Conservation (phyloP, 2,888 invertebrate species). For the Herminia tarsipennalis region DNA sequence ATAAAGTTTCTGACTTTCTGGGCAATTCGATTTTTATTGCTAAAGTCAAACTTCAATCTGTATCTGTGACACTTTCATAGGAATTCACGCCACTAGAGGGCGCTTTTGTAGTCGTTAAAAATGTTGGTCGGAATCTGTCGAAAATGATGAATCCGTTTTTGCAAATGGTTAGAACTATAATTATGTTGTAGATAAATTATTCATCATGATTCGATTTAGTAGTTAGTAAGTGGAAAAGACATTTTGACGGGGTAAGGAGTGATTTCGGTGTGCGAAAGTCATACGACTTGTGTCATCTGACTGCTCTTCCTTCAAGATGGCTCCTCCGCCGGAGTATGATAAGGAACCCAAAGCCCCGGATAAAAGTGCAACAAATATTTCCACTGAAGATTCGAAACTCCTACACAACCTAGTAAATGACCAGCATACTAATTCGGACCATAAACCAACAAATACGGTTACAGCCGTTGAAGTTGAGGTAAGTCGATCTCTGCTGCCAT, state of each 20-base stretch:
- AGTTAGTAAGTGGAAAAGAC: slow-evolving; percentile 65
- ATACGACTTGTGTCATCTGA: slow-evolving; percentile 86
- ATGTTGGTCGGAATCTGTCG: slow-evolving; percentile 78
- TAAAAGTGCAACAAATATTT: slow-evolving; percentile 82
- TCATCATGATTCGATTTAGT: slow-evolving; percentile 71
- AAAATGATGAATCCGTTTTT: slow-evolving; percentile 79
- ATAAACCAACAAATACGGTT: slow-evolving; percentile 64
- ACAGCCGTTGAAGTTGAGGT: slow-evolving; percentile 75
- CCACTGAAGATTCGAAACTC: slow-evolving; percentile 80
- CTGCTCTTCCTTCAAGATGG: slow-evolving; percentile 89
- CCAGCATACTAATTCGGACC: slow-evolving; percentile 72
- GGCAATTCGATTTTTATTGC: too few relatives aligned
- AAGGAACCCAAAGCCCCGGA: slow-evolving; percentile 91
- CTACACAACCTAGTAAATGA: slow-evolving; percentile 74
- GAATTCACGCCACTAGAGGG: slow-evolving; percentile 50
- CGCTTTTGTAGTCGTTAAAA: slow-evolving; percentile 68
- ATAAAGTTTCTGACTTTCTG: too few relatives aligned
- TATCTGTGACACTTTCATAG: slow-evolving; percentile 6
- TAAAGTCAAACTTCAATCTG: neutral
- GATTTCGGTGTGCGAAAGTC: slow-evolving; percentile 79
- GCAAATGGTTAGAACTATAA: slow-evolving; percentile 74
- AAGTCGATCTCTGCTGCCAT: slow-evolving; percentile 71
- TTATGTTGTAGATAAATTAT: slow-evolving; percentile 65
- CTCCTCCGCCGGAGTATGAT: slow-evolving; percentile 92
- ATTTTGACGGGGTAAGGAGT: slow-evolving; percentile 65